Evolutionary conservation across 2,888 invertebrate species (phyloP), one percentile per base, ranked within the genome.

Genomic region (Agrochola circellaris): DNA sequence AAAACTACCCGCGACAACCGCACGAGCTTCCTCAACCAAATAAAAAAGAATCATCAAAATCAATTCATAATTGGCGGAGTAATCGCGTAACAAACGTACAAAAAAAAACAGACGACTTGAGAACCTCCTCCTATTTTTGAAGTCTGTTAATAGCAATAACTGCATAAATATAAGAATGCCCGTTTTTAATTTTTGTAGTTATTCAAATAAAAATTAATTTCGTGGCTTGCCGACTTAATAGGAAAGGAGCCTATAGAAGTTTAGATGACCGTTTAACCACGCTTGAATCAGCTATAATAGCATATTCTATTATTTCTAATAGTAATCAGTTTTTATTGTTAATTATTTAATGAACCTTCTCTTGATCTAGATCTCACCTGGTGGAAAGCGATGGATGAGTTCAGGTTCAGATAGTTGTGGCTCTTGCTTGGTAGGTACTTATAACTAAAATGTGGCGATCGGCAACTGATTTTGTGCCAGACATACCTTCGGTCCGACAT

Each of bases 381-480:
- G n/a, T 38, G n/a, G 11, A 61, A 75, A 62, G 42, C 42, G 20
- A 30, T 34, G 20, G n/a, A 3, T 23, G 51, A 67, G 51, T 30
- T 51, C 34, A 58, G 23, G 26, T 17, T 51, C 20, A 69, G 17
- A 54, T 54, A 54, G 54, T 51, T 42, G 58, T 34, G 20, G n/a
- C 23, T 70, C 61, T 45, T 9, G n/a, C 61, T 45, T 9, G n/a
- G 13, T n/a, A 45, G 7, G 8, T 42, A 51, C 48, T 17, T 17
- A 51, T 68, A 68, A 30, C 20, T 42, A 77, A 34, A 56, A 45
- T 67, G 75, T 82, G 30, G 51, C 67, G 30, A 51, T 62, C n/a
- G 23, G 56, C 38, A 79, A 26, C 66, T 75, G 67, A 64, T 56
- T 51, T 15, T 8, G 56, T 79, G 79, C 79, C 79, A 79, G 67